Percentiles rank a stretch among this genome's conserved stretches.
phyloP scores from a whole-genome alignment of 2,888 invertebrate genomes.

The Chromoteleia sp. region DNA sequence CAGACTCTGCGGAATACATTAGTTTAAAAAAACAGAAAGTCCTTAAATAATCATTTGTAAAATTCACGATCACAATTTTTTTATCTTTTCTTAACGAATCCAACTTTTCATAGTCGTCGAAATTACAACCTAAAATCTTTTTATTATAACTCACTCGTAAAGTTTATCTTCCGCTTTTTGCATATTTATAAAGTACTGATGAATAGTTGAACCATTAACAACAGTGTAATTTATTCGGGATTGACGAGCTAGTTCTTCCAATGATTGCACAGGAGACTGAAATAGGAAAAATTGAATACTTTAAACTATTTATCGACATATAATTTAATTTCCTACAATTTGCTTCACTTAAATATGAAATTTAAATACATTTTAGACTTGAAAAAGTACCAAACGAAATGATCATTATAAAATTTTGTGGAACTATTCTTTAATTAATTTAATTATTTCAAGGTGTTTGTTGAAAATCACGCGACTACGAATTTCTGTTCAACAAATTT shows the following conservation, averaged over 20 bases:
- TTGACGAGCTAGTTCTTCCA: conserved; percentile 94
- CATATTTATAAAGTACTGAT: conserved; percentile 95
- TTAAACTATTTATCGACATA: neutral
- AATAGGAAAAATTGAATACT: conserved; percentile 44
- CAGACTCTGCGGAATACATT: conserved; percentile 88
- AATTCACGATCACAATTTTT: neutral
- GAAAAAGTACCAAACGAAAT: no score
- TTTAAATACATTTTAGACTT: no score
- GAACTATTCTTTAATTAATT: conserved; percentile 5
- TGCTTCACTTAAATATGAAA: no score
- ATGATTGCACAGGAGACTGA: conserved; percentile 93
- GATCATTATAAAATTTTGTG: no score
- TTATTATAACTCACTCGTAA: conserved; percentile 87
- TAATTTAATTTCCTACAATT: no score
- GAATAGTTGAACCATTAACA: conserved; percentile 90
- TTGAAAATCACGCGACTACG: no score
- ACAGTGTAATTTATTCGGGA: conserved; percentile 96
- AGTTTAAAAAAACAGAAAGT: conserved; percentile 12
- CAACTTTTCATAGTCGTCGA: neutral
- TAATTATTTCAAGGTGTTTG: no score
- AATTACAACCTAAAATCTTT: conserved; percentile 5
- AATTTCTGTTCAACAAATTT: no score
- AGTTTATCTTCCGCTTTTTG: conserved; percentile 95
- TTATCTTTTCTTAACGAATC: neutral
- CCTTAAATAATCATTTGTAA: neutral